Conservation (phyloP, 2,888 invertebrate genomes). For the Rhogogaster chlorosoma region DNA sequence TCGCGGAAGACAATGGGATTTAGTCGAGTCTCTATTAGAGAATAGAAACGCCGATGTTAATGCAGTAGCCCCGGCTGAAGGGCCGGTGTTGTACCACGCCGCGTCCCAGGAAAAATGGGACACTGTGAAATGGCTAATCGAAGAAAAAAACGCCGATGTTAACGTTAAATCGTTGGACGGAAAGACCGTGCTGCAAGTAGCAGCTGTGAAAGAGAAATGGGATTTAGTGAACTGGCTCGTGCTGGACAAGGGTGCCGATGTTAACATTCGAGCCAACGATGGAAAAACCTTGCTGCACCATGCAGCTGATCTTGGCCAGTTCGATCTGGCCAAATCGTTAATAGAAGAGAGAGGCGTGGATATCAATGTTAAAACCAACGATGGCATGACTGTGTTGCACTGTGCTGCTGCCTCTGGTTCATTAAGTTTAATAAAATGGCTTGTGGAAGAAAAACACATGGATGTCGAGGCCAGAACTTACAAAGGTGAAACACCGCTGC, state of each 20-base stretch:
- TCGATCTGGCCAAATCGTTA: not conserved
- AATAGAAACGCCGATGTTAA: not conserved
- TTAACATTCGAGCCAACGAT: not conserved
- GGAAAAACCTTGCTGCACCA: not conserved
- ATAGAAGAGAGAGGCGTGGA: not conserved
- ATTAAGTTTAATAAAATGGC: not conserved
- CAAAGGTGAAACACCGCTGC: not conserved
- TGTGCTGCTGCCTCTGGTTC: not conserved
- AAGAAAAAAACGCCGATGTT: not conserved
- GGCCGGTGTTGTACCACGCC: not conserved
- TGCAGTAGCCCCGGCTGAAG: not conserved
- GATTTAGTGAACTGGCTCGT: conserved; percentile 1
- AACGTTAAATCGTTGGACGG: not conserved
- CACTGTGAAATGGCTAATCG: conserved; percentile 20
- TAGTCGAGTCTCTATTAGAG: not conserved
- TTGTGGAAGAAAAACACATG: not conserved
- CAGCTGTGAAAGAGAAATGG: not conserved
- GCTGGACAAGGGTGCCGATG: not conserved
- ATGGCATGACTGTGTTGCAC: conserved; percentile 21
- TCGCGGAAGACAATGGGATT: not conserved
- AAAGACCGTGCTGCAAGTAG: not conserved
- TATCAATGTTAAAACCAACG: not conserved
- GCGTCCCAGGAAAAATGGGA: not conserved
- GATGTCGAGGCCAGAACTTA: not conserved
- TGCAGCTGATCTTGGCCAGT: conserved; percentile 4